Evolutionary conservation across 2,888 invertebrate genomes (phyloP).

Genomic region (Stenchaetothrips biformis): DNA sequence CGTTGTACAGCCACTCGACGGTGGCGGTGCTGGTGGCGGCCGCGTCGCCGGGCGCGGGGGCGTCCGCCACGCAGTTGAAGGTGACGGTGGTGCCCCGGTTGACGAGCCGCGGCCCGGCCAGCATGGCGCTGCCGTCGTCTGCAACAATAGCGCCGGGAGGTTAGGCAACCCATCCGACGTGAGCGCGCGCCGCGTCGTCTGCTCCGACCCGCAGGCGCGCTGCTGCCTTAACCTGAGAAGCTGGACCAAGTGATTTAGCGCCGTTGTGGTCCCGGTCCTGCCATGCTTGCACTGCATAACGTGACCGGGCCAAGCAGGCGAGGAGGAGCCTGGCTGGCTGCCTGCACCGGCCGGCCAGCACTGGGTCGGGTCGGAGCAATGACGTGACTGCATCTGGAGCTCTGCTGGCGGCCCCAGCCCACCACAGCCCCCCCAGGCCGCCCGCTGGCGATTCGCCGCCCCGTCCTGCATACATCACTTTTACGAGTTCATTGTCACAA

Average conservation of each 20-base stretch:
- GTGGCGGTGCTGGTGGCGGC: not conserved
- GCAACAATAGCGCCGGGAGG: not conserved
- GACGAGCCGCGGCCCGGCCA: not conserved
- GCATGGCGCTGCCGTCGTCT: slow-evolving; percentile 6
- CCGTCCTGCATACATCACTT: slow-evolving; percentile 9
- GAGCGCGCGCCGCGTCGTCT: not conserved
- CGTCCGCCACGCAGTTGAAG: slow-evolving; percentile 18
- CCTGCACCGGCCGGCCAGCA: not conserved
- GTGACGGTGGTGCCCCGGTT: slow-evolving; percentile 10
- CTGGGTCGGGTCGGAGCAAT: not conserved
- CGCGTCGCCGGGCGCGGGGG: not conserved
- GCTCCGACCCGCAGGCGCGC: not conserved
- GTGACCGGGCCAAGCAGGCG: too few relatives aligned
- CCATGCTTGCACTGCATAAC: too few relatives aligned
- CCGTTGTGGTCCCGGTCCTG: too few relatives aligned
- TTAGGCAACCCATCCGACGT: not conserved
- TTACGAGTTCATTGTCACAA: slow-evolving; percentile 23
- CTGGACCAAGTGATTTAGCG: too few relatives aligned
- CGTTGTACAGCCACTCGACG: slow-evolving; percentile 8
- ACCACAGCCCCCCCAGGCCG: not conserved
- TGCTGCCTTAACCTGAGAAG: too few relatives aligned
- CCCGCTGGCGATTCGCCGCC: too few relatives aligned
- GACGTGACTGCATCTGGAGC: not conserved
- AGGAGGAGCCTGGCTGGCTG: not conserved
- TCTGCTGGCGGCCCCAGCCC: not conserved